phyloP scores from a whole-genome alignment of 2,797 vertebrate genomes.

The Sebastes wilsoni region DNA sequence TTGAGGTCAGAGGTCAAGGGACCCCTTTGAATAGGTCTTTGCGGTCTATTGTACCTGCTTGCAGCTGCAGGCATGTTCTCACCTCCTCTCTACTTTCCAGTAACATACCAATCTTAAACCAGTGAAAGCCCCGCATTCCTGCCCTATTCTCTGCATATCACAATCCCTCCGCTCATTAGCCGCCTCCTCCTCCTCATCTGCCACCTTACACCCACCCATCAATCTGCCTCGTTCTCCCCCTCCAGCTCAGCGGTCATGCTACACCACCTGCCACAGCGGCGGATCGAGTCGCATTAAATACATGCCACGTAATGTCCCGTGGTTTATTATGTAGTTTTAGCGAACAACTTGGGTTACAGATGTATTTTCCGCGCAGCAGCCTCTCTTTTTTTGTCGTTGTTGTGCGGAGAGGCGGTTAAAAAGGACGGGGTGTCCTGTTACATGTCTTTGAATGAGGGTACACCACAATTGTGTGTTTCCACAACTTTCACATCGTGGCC shows the following conservation, averaged over 20 bases:
- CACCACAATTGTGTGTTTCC: slow-evolving; percentile 51
- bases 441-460: slow-evolving; percentile 59
- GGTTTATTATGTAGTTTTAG: slow-evolving; percentile 65
- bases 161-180: slow-evolving; percentile 58
- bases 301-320: slow-evolving; percentile 49
- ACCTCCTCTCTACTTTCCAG: slow-evolving; percentile 60
- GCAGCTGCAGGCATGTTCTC: slow-evolving; percentile 69
- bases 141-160: slow-evolving; percentile 63
- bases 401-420: slow-evolving; percentile 34
- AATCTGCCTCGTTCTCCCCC: slow-evolving; percentile 36
- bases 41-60: slow-evolving; percentile 47
- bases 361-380: slow-evolving; percentile 43
- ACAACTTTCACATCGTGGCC: slow-evolving; percentile 35
- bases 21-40: background rate
- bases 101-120: slow-evolving; percentile 46
- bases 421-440: slow-evolving; percentile 62
- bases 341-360: slow-evolving; percentile 69
- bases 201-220: slow-evolving; percentile 61
- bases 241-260: slow-evolving; percentile 45
- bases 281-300: slow-evolving; percentile 70
- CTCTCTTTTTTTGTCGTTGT: slow-evolving; percentile 24
- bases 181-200: slow-evolving; percentile 43
- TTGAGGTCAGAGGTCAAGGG: no score
- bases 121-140: slow-evolving; percentile 68
- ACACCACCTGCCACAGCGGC: slow-evolving; percentile 52